Evolutionary conservation across 1,140 invertebrate species (phyloP).

Genomic region (Euglossa dilemma): DNA sequence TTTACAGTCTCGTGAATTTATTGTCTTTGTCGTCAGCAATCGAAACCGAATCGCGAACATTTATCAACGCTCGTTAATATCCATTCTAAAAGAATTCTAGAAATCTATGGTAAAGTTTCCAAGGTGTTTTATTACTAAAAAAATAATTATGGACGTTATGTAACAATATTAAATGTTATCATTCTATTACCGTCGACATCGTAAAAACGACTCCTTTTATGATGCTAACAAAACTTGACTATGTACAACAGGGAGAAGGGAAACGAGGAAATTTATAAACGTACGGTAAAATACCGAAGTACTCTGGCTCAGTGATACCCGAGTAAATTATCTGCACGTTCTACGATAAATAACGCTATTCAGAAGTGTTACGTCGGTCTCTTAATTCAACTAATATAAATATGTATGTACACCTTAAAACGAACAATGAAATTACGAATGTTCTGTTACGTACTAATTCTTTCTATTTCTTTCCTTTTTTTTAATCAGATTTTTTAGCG

Average conservation of each 20-base stretch:
- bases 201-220: background rate
- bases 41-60: background rate
- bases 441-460: background rate
- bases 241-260: slow-evolving; percentile 46
- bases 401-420: slow-evolving; percentile 35
- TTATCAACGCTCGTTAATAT: background rate
- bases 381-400: slow-evolving; percentile 33
- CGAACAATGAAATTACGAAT: slow-evolving; percentile 25
- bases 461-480: too few species aligned
- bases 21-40: background rate
- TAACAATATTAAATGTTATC: slow-evolving; percentile 45
- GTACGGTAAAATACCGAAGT: slow-evolving; percentile 5
- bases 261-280: background rate
- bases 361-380: slow-evolving; percentile 38
- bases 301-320: background rate
- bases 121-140: slow-evolving; percentile 60
- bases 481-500: background rate
- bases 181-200: slow-evolving; percentile 19
- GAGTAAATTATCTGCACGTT: background rate
- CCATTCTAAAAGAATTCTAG: background rate
- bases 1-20: background rate
- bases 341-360: slow-evolving; percentile 41
- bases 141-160: slow-evolving; percentile 52
- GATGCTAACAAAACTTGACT: slow-evolving; percentile 44
- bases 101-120: slow-evolving; percentile 10